Conservation (phyloP, 2,888 invertebrate species). For the Polylopha cassiicola region DNA sequence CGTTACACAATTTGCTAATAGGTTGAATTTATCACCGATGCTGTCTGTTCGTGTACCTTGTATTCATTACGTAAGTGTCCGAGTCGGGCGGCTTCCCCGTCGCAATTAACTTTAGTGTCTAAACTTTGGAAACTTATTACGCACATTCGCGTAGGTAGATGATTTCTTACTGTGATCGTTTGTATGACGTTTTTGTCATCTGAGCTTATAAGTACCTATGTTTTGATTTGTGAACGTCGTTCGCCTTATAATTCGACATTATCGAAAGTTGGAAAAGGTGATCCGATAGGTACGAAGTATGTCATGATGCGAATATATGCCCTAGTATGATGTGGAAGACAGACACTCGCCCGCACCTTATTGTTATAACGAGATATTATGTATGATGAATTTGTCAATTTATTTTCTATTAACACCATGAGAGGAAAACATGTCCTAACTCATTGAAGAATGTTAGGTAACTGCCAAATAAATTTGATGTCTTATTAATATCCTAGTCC, state of each 20-base stretch:
- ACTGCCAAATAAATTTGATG: constrained; percentile 74
- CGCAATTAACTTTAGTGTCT: constrained; percentile 37
- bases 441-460: constrained; percentile 57
- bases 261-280: too few relatives aligned
- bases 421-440: constrained; percentile 37
- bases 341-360: background rate
- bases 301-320: too few relatives aligned
- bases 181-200: constrained; percentile 48
- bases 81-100: too few relatives aligned
- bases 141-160: constrained; percentile 74
- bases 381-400: constrained; percentile 48
- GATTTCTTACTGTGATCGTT: constrained; percentile 72
- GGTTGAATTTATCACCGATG: too few relatives aligned
- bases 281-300: too few relatives aligned
- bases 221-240: constrained; percentile 24
- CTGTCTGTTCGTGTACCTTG: too few relatives aligned
- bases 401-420: constrained; percentile 45
- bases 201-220: constrained; percentile 33
- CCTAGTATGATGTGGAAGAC: too few relatives aligned
- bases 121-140: constrained; percentile 58
- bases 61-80: too few relatives aligned
- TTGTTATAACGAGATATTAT: constrained; percentile 17
- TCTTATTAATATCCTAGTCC: constrained; percentile 56
- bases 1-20: too few relatives aligned
- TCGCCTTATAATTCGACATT: too few relatives aligned